A percentile compares a stretch with the other conserved stretches of the same genome.
These are phyloP conservation scores for Pseudomyrmex dendroicus DNA, from an alignment of 1,140 invertebrate genomes.

Conservation along the genomic window DNA sequence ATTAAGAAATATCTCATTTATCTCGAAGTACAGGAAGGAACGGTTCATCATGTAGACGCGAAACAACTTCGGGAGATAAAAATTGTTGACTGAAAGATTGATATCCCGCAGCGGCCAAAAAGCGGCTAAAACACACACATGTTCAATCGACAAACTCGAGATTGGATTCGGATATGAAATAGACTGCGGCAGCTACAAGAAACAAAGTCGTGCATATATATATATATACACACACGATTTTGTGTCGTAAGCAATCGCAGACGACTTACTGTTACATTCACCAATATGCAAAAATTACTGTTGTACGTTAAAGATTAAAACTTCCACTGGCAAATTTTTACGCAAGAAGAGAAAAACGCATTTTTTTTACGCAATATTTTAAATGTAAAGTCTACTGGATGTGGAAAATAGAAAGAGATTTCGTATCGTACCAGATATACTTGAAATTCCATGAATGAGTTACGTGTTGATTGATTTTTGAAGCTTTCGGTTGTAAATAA, in stretches of 20 bases:
- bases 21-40: neutral
- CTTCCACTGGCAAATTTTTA: conserved; percentile 13
- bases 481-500: too few species aligned
- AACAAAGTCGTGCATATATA: neutral
- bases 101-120: conserved; percentile 23
- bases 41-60: neutral
- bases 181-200: conserved; percentile 17
- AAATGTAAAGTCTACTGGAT: too few species aligned
- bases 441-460: too few species aligned
- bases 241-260: conserved; percentile 10
- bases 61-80: conserved; percentile 45
- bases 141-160: conserved; percentile 48
- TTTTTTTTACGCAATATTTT: too few species aligned
- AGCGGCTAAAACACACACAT: conserved; percentile 34
- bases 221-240: conserved; percentile 9
- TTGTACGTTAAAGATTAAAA: conserved; percentile 15
- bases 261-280: conserved; percentile 7
- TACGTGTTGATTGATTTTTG: too few species aligned
- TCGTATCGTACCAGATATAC: too few species aligned
- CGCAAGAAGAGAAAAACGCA: neutral
- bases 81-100: conserved; percentile 39
- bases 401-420: too few species aligned
- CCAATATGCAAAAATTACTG: neutral
- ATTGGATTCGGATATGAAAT: conserved; percentile 50
- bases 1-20: conserved; percentile 4